Evolutionary conservation across 2,113 vertebrate genomes (phyloP), one percentile per base, ranked within the genome.

Genomic region (Hemicordylus capensis): DNA sequence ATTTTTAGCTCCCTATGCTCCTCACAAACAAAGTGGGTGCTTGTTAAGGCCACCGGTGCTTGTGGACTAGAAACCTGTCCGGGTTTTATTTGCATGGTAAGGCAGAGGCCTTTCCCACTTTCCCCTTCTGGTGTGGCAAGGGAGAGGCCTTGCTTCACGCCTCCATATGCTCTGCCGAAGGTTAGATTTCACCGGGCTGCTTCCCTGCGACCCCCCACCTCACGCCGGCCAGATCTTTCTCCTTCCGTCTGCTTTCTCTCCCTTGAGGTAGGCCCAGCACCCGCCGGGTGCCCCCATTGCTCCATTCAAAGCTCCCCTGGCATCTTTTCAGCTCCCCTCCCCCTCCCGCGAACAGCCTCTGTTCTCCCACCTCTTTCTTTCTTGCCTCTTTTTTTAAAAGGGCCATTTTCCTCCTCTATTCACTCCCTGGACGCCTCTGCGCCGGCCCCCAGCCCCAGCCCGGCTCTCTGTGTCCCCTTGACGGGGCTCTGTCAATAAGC

Each of bases 401-500:
- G 96, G 97, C 95, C 94, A 95, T 96, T 96, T 94, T 96, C 87
- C 95, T 91, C 81, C 95, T 94, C 97, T 98, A 99, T 99, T 99
- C 98, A 98, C 95, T 94, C 95, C 94, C 95, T 89, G 96, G 96
- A 93, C 89, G 94, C 96, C 96, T 96, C 96, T 91, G 95, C 95
- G 97, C 48, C 20, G 9, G 31, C 39, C 20, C 69, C 2, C 69
- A 4, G 20, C 17, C 34, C 4, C 39, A n/a, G 54, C 37, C 59
- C 14, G 5, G 12, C 22, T 96, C 91, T 90, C 93, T 54, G 4
- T 10, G 51, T 54, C 92, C 93, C 91, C 91, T n/a, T 78, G 85
- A 84, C 88, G 34, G 86, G 93, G 90, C 94, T 91, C 91, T 93
- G 97, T 95, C 96, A 96, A 94, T 88, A 90, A 96, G 98, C 98